Conservation (phyloP, 2,888 invertebrate species). For the Parapristionchus giblindavisi region DNA sequence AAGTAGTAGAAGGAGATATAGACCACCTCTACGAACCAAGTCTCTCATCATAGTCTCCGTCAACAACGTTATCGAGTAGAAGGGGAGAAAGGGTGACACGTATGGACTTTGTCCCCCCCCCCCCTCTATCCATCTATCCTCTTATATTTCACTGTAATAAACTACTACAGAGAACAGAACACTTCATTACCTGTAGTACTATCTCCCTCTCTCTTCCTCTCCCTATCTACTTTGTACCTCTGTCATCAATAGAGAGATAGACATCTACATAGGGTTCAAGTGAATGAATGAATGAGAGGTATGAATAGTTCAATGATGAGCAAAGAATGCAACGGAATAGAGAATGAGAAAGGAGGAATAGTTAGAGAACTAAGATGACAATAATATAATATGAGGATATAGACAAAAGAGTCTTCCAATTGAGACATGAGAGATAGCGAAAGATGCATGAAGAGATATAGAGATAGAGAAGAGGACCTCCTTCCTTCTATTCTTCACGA, state of each 20-base stretch:
- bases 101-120: background rate
- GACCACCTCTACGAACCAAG: background rate
- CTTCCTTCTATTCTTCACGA: no score
- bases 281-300: background rate
- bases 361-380: background rate
- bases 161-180: no score
- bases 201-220: background rate
- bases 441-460: no score
- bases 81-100: no score
- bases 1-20: background rate
- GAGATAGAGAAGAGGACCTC: no score
- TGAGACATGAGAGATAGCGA: no score
- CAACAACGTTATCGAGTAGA: no score
- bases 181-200: no score
- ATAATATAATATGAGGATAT: no score
- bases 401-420: no score
- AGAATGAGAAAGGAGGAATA: background rate
- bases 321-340: background rate
- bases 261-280: no score
- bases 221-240: background rate
- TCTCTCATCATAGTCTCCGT: background rate
- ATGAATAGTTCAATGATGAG: background rate
- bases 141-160: no score
- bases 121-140: background rate
- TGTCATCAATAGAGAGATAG: background rate